A percentile compares a stretch with the other conserved stretches of the same genome.
These are phyloP conservation scores for Sisor rabdophorus DNA, from an alignment of 2,113 vertebrate genomes.

Conservation along the genomic window DNA sequence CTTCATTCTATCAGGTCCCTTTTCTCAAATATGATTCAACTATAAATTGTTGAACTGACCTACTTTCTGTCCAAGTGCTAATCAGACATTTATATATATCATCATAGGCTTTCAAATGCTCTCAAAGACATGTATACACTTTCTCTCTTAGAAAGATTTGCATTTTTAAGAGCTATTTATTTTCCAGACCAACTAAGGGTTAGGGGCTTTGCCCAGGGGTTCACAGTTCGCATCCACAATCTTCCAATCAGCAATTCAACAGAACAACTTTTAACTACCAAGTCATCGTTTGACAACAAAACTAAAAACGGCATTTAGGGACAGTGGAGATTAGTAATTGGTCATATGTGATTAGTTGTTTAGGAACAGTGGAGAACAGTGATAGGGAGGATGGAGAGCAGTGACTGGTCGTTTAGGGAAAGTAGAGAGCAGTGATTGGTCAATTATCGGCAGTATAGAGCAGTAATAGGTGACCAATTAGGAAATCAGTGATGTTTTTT, in stretches of 20 bases:
- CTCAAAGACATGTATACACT: no score
- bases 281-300: no score
- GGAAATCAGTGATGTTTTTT: background rate
- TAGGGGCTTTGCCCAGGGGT: no score
- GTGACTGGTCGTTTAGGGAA: background rate
- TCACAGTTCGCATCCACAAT: no score
- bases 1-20: background rate
- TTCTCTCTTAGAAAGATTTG: no score
- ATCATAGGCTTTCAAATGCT: conserved; percentile 36
- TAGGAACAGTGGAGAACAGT: background rate
- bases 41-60: background rate
- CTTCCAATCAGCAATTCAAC: no score
- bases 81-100: conserved; percentile 46
- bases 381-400: background rate
- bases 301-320: no score
- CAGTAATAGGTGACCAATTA: background rate
- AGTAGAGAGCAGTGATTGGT: background rate
- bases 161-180: no score
- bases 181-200: no score
- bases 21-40: background rate
- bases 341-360: background rate
- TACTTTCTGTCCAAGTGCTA: conserved; percentile 43
- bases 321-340: background rate
- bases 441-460: background rate
- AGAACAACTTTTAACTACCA: no score